These are phyloP conservation scores for Lasioglossum morio DNA, from an alignment of 2,888 invertebrate genomes.

Conservation along the genomic window DNA sequence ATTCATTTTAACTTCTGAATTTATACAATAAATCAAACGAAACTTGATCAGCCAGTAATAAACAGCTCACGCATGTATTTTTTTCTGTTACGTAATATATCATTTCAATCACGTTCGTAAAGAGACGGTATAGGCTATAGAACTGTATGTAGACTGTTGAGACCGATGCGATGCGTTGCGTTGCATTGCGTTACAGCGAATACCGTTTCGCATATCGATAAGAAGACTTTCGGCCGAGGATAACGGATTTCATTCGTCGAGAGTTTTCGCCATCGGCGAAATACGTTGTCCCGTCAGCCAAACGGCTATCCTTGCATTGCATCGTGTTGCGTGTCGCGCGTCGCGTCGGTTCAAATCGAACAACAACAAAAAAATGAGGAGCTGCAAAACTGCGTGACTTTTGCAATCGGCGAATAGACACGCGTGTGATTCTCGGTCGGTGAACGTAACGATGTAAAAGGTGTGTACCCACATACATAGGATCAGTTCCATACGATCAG, in stretches of 20 bases:
- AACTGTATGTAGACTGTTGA: no score
- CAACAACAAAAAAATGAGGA: conserved; percentile 36
- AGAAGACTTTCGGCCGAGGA: neutral
- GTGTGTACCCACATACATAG: conserved; percentile 12
- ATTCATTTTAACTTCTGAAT: no score
- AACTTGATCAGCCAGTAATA: neutral
- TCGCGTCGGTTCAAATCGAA: neutral
- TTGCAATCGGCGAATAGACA: conserved; percentile 66
- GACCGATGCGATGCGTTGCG: no score
- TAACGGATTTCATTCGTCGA: neutral
- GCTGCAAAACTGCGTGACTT: conserved; percentile 63
- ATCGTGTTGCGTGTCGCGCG: neutral
- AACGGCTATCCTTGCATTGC: neutral
- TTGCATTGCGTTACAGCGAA: neutral
- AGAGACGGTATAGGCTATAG: neutral
- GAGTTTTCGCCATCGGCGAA: neutral
- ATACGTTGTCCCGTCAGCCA: neutral
- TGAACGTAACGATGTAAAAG: conserved; percentile 79
- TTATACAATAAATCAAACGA: neutral
- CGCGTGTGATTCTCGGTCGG: conserved; percentile 75
- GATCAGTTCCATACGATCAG: neutral
- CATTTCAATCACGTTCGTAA: neutral
- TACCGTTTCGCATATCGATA: neutral
- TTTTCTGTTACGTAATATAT: neutral
- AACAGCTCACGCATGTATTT: neutral